These are phyloP conservation scores for Astreopora myriophthalma DNA, from an alignment of 64 coral and sea anemone species.

Conservation along the genomic window DNA sequence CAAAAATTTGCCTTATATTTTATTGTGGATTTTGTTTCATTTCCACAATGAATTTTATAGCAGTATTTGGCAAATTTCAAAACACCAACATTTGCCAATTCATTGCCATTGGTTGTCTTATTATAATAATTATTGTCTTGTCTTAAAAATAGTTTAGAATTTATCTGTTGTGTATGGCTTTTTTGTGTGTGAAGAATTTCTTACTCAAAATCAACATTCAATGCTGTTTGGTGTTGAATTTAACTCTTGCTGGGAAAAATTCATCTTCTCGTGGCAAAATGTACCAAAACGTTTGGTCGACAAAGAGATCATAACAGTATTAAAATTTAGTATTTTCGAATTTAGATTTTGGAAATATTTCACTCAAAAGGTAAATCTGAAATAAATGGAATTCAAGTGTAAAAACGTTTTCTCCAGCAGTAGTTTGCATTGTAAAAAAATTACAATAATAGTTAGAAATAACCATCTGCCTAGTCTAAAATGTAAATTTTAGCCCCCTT, in stretches of 20 bases:
- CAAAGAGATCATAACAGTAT: background rate
- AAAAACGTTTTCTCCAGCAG: background rate
- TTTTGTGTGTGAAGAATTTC: background rate
- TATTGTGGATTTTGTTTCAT: background rate
- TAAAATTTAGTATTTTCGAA: background rate
- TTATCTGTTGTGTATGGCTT: background rate
- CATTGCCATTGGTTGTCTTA: background rate
- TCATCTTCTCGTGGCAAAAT: background rate
- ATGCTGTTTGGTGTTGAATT: background rate
- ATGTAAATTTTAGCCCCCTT: slow-evolving; percentile 22
- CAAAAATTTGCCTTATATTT: background rate
- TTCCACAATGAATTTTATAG: background rate
- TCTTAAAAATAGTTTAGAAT: background rate
- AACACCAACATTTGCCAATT: background rate
- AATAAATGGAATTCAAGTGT: background rate
- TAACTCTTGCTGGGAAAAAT: slow-evolving; percentile 8
- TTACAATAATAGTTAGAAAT: background rate
- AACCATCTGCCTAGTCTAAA: slow-evolving; percentile 13
- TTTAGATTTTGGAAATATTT: background rate
- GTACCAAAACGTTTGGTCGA: background rate
- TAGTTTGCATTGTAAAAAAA: background rate
- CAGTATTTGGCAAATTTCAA: background rate
- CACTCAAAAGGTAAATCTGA: background rate
- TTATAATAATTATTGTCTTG: background rate
- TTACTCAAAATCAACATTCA: background rate